Percentiles rank a stretch among this genome's conserved stretches.
Evolutionary conservation across 64 coral and sea anemone species (phyloP).

Genomic region (Pocillopora verrucosa): DNA sequence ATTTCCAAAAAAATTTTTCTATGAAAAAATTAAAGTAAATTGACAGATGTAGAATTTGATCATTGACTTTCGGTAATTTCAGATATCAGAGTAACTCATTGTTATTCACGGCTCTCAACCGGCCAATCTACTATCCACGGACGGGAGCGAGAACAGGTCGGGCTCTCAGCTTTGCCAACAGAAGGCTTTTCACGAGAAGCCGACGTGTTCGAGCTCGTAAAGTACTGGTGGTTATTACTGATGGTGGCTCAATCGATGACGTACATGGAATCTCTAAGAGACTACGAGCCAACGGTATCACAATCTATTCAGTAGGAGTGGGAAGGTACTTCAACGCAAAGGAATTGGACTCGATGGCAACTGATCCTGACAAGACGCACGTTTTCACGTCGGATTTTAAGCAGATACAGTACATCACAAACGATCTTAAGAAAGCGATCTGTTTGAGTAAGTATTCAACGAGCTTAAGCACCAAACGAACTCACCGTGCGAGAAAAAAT

Average conservation of each 20-base stretch:
- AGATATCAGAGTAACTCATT: constrained; percentile 7
- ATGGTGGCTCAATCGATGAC: constrained; percentile 57
- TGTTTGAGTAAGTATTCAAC: constrained; percentile 38
- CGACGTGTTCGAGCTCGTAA: constrained; percentile 38
- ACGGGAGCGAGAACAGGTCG: constrained; percentile 51
- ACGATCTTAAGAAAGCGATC: constrained; percentile 64
- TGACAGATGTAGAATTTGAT: background rate
- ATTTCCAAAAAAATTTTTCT: no score
- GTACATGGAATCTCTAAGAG: constrained; percentile 18
- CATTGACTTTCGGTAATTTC: background rate
- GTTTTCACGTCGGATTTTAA: constrained; percentile 69
- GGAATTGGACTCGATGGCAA: constrained; percentile 66
- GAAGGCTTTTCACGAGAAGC: constrained; percentile 37
- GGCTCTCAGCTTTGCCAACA: constrained; percentile 30
- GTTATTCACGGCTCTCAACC: constrained; percentile 38
- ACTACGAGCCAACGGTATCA: constrained; percentile 45
- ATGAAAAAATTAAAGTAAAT: no score
- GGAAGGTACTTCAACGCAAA: constrained; percentile 64
- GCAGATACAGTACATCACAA: constrained; percentile 53
- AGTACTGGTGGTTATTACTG: constrained; percentile 68
- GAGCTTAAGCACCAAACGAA: no score
- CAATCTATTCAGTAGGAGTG: constrained; percentile 68
- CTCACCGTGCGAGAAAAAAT: no score
- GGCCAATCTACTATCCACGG: constrained; percentile 56
- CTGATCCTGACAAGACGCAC: constrained; percentile 49